Base-by-base conservation (phyloP, 1,140 invertebrate genomes). In the Cyclargus thomasi region DNA sequence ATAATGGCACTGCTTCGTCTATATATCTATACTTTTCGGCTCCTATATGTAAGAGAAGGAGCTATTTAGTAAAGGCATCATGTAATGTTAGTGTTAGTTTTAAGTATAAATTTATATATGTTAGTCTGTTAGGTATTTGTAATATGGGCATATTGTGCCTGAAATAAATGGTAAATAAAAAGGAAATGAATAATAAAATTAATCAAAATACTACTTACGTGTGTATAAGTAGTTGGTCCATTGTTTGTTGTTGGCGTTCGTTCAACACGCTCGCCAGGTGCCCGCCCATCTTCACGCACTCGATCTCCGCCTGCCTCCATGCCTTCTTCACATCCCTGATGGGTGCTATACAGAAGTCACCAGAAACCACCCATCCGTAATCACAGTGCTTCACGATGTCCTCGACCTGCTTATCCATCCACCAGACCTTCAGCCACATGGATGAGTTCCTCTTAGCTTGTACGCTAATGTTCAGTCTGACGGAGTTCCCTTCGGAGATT, bases 251-350 rank as follows among this genome's bases (percentile, higher is more conserved):
- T 20, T 93, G 92, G 14, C 91, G 81, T 36, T 93, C 92, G 76
- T 92, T 93, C 8, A 92, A 83, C 2, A 95, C 86, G 69, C 93
- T 94, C 0, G 91, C 93, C 10, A 96, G 89, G 84, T 95, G 94
- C 17, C 94, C 95, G 1, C 93, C 93, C 65, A 90, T 83, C 55
- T 85, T 83, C 8, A 86, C 82, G 72, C 95, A 96, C 71, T 94
- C 92, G 10, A 90, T 85, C 74, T 95, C 94, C 0, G 94, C 94
- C 53, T 93, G 92, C 1, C 83, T 77, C 95, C 95, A 96, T 0
- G 91, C 78, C 68, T 92, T 78, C 62, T 90, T 85, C 1, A 83
- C 72, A 39, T 91, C 88, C 67, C 94, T 92, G 36, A 94, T 82
- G 0, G 93, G 91, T n/a, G 92, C 83, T 70, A 95, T 91, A 74